phyloP scores from a whole-genome alignment of 2,113 vertebrate genomes.

The Mobula hypostoma region DNA sequence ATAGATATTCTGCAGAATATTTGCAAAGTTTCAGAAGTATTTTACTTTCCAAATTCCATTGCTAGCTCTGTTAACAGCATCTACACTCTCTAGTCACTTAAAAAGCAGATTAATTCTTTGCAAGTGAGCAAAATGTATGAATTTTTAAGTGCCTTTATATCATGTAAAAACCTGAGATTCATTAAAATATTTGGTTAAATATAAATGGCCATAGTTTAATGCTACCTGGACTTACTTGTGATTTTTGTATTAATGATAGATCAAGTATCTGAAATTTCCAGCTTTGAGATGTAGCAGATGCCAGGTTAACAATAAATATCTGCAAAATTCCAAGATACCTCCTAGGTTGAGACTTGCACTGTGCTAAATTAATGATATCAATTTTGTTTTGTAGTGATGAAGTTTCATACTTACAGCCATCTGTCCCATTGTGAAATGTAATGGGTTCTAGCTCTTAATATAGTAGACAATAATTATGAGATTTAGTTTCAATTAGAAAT shows the following conservation, averaged over 20 bases:
- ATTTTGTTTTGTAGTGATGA: conserved; percentile 26
- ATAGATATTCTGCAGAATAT: not conserved
- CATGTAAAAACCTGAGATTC: not conserved
- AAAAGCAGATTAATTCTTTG: not conserved
- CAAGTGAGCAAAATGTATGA: not conserved
- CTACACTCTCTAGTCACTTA: not conserved
- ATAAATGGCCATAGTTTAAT: conserved; percentile 20
- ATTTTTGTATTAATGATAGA: conserved; percentile 6
- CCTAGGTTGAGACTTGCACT: conserved; percentile 30
- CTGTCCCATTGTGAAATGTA: conserved; percentile 24
- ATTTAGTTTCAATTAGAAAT: conserved; percentile 12
- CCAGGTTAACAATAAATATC: conserved; percentile 17
- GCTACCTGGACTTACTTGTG: not conserved
- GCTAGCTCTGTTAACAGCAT: not conserved
- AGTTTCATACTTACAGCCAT: conserved; percentile 19
- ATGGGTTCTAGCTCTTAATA: not conserved
- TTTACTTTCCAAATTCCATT: not conserved
- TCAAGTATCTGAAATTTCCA: not conserved
- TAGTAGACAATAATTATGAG: conserved; percentile 27
- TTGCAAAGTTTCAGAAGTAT: no score
- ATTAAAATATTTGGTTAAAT: not conserved
- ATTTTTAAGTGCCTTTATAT: not conserved
- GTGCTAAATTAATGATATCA: conserved; percentile 28
- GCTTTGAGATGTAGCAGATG: conserved; percentile 21
- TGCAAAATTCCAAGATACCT: conserved; percentile 31